A percentile compares a stretch with the other conserved stretches of the same genome.
phyloP scores from a whole-genome alignment of 2,113 vertebrate genomes.

The Podarcis cretensis region DNA sequence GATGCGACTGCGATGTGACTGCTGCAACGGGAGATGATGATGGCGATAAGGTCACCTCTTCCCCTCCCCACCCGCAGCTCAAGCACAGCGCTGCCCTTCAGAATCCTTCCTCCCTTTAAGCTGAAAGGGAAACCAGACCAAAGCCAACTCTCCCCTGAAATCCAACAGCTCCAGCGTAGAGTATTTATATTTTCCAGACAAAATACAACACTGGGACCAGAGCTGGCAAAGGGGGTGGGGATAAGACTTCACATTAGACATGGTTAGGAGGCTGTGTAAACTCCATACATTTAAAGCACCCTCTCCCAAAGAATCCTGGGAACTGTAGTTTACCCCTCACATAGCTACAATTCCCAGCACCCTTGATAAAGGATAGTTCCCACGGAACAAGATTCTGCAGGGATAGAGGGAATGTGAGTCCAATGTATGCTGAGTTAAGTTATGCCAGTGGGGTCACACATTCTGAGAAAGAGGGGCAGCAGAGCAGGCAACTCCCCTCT shows the following conservation, averaged over 20 bases:
- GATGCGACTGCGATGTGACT: accelerated
- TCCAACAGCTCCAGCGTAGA: accelerated
- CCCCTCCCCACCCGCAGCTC: neutral
- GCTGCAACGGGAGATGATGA: accelerated
- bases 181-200: accelerated
- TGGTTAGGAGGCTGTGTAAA: too few species aligned
- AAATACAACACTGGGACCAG: neutral
- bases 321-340: too few species aligned
- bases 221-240: neutral
- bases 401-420: too few species aligned
- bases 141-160: neutral
- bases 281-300: too few species aligned
- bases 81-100: neutral
- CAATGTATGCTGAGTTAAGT: neutral
- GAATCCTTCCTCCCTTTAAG: neutral
- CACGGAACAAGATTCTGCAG: too few species aligned
- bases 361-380: too few species aligned
- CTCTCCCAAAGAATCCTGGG: too few species aligned
- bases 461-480: neutral
- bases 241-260: accelerated
- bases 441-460: neutral
- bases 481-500: neutral
- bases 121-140: neutral
- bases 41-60: accelerated
- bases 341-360: too few species aligned